A percentile compares a stretch with the other conserved stretches of the same genome.
phyloP scores from a whole-genome alignment of 2,888 invertebrate species.

The Spisula subtruncata region DNA sequence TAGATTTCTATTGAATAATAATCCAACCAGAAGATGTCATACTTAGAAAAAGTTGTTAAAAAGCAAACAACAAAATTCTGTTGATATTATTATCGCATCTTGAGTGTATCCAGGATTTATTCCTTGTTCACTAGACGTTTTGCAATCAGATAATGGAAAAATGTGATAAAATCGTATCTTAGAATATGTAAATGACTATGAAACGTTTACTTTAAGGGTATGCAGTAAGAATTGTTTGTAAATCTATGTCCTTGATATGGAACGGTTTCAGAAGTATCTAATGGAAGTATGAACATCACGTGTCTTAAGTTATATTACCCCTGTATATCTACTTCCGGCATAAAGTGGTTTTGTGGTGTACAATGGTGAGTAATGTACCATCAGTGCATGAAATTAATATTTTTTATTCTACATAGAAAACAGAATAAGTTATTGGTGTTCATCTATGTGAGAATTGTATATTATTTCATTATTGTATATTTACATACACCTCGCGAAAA shows the following conservation, averaged over 20 bases:
- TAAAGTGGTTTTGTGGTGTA: background rate
- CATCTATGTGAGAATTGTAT: no score
- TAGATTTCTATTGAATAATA: background rate
- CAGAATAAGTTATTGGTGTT: no score
- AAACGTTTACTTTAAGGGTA: background rate
- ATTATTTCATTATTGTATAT: no score
- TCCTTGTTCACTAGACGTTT: background rate
- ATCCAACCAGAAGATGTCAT: background rate
- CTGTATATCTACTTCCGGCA: background rate
- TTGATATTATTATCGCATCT: background rate
- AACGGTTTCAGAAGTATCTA: background rate
- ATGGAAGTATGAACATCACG: background rate
- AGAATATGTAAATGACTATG: conserved; percentile 7
- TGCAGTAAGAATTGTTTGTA: background rate
- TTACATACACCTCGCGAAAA: no score
- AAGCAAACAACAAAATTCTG: background rate
- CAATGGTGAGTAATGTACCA: background rate
- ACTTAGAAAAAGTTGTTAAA: background rate
- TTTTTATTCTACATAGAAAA: no score
- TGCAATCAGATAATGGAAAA: conserved; percentile 28
- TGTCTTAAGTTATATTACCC: background rate
- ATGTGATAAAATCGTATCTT: conserved; percentile 2
- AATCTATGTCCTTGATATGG: background rate
- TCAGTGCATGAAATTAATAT: background rate
- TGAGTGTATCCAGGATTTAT: background rate